Evolutionary conservation across 2,797 vertebrate genomes (phyloP).

Genomic region (Halcyon smyrnensis): DNA sequence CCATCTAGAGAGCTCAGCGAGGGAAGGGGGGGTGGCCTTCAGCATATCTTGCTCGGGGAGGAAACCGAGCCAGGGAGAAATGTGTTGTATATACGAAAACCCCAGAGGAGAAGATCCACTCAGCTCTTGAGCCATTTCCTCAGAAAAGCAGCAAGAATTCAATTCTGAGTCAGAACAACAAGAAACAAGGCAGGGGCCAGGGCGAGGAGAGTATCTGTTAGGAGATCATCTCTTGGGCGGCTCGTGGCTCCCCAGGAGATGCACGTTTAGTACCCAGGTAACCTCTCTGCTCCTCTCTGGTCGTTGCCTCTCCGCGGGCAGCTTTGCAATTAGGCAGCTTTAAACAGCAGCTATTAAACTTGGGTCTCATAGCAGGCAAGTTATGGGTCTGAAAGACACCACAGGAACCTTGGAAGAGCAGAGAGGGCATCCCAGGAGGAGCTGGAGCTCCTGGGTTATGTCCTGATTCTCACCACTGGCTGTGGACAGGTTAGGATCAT

Average conservation of each 20-base stretch:
- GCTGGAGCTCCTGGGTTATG: background rate
- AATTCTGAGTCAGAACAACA: background rate
- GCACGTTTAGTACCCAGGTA: fast-evolving
- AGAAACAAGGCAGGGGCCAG: background rate
- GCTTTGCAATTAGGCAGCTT: background rate
- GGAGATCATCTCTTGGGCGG: background rate
- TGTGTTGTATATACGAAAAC: background rate
- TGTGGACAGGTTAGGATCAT: background rate
- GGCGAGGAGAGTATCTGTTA: background rate
- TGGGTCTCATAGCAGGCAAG: fast-evolving
- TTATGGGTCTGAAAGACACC: background rate
- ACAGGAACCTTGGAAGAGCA: background rate
- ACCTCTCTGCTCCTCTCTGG: background rate
- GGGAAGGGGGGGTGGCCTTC: background rate
- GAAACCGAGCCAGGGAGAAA: background rate
- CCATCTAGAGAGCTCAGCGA: background rate
- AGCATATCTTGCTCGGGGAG: fast-evolving
- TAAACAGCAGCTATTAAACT: background rate
- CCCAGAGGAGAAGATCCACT: background rate
- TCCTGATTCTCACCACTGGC: background rate
- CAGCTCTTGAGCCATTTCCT: background rate
- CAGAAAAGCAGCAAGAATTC: background rate
- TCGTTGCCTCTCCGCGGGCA: background rate
- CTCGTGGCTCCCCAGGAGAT: background rate
- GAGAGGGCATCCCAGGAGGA: background rate